Base-by-base conservation (phyloP, 2,888 invertebrate species). In the Andricus curvator region DNA sequence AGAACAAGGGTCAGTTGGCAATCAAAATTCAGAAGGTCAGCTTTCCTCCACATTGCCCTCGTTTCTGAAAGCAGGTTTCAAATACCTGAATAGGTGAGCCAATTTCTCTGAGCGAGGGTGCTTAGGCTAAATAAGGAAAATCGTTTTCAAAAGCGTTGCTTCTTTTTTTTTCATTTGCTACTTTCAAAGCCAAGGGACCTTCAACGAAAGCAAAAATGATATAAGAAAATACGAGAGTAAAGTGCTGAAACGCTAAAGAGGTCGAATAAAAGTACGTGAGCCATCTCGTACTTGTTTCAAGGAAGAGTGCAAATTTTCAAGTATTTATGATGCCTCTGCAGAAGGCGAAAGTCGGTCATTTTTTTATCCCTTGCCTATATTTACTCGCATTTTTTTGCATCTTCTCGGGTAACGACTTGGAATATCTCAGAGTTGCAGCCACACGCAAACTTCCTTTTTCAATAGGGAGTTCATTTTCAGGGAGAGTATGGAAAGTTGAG, bases 11-110 rank as follows among this genome's bases (percentile, higher is more conserved):
- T 74, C 74, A 74, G 13, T 56, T 74, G 22, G 51, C 11, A 74
- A 74, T 74, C 13, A 74, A 56, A 51, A 74, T 74, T 74, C 25
- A 29, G 25, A 74, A 74, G 56, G 25, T 20, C 17, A 37, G 33
- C 70, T 29, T 74, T 33, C 29, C 13, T 56, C 22, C 37, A 67
- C n/a, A 22, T 41, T 67, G 67, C n/a, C 56, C 56, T 56, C 17
- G 51, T 56, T 74, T 56, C 33, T 56, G 13, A 56, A 74, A 74
- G 56, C n/a, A 51, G 29, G 56, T 74, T 74, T 51, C n/a, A 37
- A 74, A 74, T 74, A 56, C n/a, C 56, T 74, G 56, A 74, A 74
- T 56, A 74, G 74, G 33, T 74, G 74, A 33, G 74, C 74, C 74
- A 56, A 56, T 74, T 74, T 74, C 22, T 51, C n/a, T 56, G 56